Base-by-base conservation (phyloP, 2,113 vertebrate species). In the Accipiter cooperii region DNA sequence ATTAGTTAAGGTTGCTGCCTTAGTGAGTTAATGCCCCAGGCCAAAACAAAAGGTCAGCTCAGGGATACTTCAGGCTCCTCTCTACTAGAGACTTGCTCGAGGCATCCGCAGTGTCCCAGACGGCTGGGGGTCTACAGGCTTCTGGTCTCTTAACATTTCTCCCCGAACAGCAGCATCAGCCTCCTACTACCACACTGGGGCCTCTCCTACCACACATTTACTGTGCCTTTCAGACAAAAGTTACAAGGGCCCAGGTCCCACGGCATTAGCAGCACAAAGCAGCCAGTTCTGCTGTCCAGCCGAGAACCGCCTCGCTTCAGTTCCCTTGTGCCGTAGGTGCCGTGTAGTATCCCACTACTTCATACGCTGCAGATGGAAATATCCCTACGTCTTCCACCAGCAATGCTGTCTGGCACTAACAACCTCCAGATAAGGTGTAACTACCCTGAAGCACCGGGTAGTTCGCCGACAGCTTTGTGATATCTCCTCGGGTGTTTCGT, bases 161-260 rank as follows among this genome's bases (percentile, higher is more conserved):
- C 16, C 40, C 40, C 31, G 24, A 91, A 78, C 7, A 63, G 81
- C 69, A 95, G 76, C 77, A 81, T 52, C 49, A 89, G 18, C 54
- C 10, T 20, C 17, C 1, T 22, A 20, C 18, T 63, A 44, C 17
- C 42, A 40, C 24, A 42, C 3, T 26, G 0, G 0, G 68, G 17
- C 22, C 9, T 60, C 36, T 89, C 38, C 54, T 63, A 28, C 13
- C 87, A 21, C 81, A 87, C 58, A 80, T 24, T 74, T 78, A 28
- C 46, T 28, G 36, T 61, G 66, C 21, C 34, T 78, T 77, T 74
- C 71, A 54, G 57, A 57, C 26, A 47, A 68, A 16, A 29, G 28
- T 13, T 46, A 7, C 2, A 24, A 57, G 19, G 34, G 21, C 36
- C 21, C 73, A 60, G 55, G 55, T 44, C 18, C 29, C 66, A 51